Percentiles rank a stretch among this genome's conserved stretches.
These are phyloP conservation scores for Caenorhabditis drosophilae DNA, from an alignment of 2,888 invertebrate genomes.

Conservation along the genomic window DNA sequence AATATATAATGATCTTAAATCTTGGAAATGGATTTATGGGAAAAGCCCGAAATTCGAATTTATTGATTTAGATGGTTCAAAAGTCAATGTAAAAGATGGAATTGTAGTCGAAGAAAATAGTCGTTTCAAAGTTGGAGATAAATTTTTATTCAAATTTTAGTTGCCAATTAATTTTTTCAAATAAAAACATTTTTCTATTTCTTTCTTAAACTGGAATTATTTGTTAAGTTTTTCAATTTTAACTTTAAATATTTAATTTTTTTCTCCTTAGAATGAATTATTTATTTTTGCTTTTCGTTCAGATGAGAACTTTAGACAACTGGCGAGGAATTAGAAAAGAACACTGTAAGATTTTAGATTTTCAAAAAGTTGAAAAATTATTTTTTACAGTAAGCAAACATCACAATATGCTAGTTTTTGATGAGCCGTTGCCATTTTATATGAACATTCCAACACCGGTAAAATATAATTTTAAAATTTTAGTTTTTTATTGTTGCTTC, in stretches of 20 bases:
- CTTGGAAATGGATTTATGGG: constrained; percentile 89
- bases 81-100: constrained; percentile 43
- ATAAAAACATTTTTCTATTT: no score
- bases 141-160: constrained; percentile 7
- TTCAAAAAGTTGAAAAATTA: neutral
- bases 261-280: no score
- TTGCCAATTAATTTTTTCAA: neutral
- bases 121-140: constrained; percentile 4
- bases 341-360: constrained; percentile 13
- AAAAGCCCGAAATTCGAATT: constrained; percentile 81
- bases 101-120: constrained; percentile 13
- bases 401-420: constrained; percentile 13
- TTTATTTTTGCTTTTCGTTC: no score
- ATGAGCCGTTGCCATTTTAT: constrained; percentile 31
- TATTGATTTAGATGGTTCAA: neutral
- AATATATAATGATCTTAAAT: constrained; percentile 77
- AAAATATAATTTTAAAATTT: neutral
- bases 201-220: neutral
- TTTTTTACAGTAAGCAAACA: constrained; percentile 19
- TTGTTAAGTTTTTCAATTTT: neutral
- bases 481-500: neutral
- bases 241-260: neutral
- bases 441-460: constrained; percentile 31
- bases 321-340: constrained; percentile 21
- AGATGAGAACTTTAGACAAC: neutral